Base-by-base conservation (phyloP, 1,140 invertebrate species). In the Marisa cornuarietis region DNA sequence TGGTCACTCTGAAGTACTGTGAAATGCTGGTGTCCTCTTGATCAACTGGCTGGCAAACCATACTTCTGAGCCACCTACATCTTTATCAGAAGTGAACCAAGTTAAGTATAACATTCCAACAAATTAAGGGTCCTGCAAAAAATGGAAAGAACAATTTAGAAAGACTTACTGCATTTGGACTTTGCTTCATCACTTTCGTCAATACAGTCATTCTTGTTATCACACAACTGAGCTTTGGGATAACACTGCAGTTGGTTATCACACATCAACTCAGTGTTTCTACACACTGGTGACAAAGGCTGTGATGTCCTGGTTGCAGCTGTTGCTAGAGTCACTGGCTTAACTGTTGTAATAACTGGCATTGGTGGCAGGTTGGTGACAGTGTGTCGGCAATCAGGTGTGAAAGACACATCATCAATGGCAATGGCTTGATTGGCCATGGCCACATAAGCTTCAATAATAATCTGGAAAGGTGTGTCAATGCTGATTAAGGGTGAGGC, bases 121-220 rank as follows among this genome's bases (percentile, higher is more conserved):
- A 42, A 42, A 42, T 42, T 42, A 6, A 42, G 31, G 31, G 31
- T 42, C 31, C 31, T 42, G 31, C 31, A 42, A 42, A 42, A 4
- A 42, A 42, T 42, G 31, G 31, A 42, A 42, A 42, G 31, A 42
- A 6, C 31, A 42, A 42, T 42, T 42, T 42, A 58, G 16, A 58
- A 11, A 81, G 69, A 81, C 86, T 79, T 83, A 88, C 87, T 85
- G 81, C 88, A 90, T 14, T 79, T 68, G 51, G 51, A 26, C n/a
- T 63, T 63, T 6, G 71, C 73, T 77, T 90, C 89, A 83, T 90
- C 89, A 72, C 83, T 83, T 10, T 75, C 74, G 73, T 88, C 87
- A 31, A 58, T 24, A 79, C 89, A 90, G 85, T 93, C 92, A 1
- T 87, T 88, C 85, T 95, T 94, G 85, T 96, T 96, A 87, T 95